Conservation (phyloP, 2,797 vertebrate genomes). For the Ispidina picta region DNA sequence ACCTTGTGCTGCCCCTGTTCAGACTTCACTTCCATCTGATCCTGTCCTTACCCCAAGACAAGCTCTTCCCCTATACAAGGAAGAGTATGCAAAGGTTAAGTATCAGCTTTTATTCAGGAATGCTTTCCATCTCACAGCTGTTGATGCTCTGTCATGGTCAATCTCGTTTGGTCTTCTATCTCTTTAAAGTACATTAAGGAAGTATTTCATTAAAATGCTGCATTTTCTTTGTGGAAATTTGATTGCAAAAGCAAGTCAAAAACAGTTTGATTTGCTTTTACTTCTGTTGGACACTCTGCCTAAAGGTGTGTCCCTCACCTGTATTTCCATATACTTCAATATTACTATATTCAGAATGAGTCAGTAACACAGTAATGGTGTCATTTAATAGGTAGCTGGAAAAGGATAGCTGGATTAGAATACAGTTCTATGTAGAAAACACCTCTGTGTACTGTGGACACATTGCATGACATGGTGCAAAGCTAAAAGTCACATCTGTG, state of each 20-base stretch:
- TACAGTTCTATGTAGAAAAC: neutral
- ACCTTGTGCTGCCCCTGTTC: neutral
- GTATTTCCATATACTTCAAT: neutral
- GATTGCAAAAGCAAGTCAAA: neutral
- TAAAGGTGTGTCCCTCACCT: neutral
- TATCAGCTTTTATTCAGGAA: neutral
- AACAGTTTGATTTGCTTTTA: neutral
- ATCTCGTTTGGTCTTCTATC: neutral
- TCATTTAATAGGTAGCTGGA: neutral
- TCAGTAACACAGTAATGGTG: neutral
- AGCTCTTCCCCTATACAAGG: neutral
- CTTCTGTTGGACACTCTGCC: neutral
- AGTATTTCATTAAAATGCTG: neutral
- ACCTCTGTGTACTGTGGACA: neutral
- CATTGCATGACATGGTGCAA: neutral
- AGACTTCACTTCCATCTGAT: neutral
- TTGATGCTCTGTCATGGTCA: neutral
- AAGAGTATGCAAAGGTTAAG: neutral
- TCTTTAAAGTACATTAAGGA: neutral
- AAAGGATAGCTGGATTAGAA: neutral
- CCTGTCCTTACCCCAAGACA: neutral
- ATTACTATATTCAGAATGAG: neutral
- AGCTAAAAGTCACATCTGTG: neutral
- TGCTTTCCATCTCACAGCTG: conserved; percentile 19
- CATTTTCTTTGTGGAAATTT: neutral